A percentile compares a stretch with the other conserved stretches of the same genome.
Conservation (phyloP, 2,113 vertebrate genomes). For the Zosterops hypoxanthus region DNA sequence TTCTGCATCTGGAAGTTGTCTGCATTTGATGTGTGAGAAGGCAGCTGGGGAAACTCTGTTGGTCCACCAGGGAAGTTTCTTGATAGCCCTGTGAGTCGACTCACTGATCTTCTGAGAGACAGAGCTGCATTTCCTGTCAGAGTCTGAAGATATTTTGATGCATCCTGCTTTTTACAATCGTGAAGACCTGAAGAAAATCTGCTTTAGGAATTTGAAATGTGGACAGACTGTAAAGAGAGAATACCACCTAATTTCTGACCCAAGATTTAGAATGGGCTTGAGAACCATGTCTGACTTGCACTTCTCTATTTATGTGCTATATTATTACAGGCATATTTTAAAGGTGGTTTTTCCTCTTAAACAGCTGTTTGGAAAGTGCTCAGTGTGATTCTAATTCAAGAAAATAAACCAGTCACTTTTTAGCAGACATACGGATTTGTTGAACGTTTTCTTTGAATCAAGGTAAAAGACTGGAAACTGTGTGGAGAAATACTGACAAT, state of each 20-base stretch:
- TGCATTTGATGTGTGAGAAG: not conserved
- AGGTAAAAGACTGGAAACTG: not conserved
- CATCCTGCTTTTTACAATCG: not conserved
- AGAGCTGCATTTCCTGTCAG: not conserved
- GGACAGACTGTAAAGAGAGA: not conserved
- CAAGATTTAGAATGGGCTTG: not conserved
- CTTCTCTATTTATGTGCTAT: not conserved
- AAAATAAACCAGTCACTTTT: not conserved
- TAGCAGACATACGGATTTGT: rapidly evolving
- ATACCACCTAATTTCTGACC: not conserved
- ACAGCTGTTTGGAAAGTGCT: not conserved
- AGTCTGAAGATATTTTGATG: not conserved
- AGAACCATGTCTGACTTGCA: not conserved
- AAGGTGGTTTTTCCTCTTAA: not conserved
- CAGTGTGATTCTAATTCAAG: not conserved
- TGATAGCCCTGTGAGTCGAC: not conserved
- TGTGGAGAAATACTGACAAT: not conserved
- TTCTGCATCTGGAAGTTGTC: not conserved
- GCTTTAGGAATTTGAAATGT: not conserved
- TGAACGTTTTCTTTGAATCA: not conserved
- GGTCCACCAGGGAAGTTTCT: not conserved
- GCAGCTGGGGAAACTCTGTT: not conserved
- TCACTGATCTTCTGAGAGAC: not conserved
- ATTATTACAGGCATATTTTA: not conserved
- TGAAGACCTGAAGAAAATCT: not conserved